A percentile compares a stretch with the other conserved stretches of the same genome.
These are phyloP conservation scores for Brachyptera putata DNA, from an alignment of 2,888 invertebrate species.

Conservation along the genomic window DNA sequence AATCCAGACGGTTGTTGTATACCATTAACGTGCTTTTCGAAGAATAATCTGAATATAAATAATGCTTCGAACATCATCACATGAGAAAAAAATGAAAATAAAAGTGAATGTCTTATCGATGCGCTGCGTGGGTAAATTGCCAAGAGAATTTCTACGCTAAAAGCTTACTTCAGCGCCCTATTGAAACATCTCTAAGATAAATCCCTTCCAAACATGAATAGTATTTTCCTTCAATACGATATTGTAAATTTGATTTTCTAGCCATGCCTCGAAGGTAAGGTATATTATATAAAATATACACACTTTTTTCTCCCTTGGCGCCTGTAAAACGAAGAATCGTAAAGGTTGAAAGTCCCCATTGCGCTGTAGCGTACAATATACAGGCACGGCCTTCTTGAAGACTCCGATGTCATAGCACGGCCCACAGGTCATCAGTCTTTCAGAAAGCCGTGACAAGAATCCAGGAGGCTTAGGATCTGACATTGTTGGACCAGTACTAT, in stretches of 20 bases:
- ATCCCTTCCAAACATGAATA: slow-evolving; percentile 17
- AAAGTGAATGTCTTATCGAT: too few species aligned
- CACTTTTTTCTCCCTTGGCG: slow-evolving; percentile 26
- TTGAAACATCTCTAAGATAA: slow-evolving; percentile 7
- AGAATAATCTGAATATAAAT: too few species aligned
- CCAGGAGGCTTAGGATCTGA: too few species aligned
- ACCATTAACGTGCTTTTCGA: too few species aligned
- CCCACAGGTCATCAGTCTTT: slow-evolving; percentile 27
- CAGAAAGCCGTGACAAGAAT: slow-evolving; percentile 22
- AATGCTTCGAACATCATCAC: too few species aligned
- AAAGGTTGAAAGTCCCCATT: slow-evolving; percentile 22
- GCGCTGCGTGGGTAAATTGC: too few species aligned
- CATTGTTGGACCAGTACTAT: too few species aligned
- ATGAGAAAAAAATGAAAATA: too few species aligned
- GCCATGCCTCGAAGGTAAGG: slow-evolving; percentile 12
- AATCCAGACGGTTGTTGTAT: too few species aligned
- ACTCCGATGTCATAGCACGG: slow-evolving; percentile 25
- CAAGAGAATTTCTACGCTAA: too few species aligned
- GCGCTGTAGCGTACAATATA: slow-evolving; percentile 8
- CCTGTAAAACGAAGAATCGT: slow-evolving; percentile 24
- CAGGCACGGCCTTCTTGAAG: neutral
- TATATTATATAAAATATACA: slow-evolving; percentile 20
- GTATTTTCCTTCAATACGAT: slow-evolving; percentile 22
- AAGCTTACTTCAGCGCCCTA: slow-evolving; percentile 1
- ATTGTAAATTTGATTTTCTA: slow-evolving; percentile 19